Conservation (phyloP, 2,113 vertebrate genomes). For the Pionites leucogaster region DNA sequence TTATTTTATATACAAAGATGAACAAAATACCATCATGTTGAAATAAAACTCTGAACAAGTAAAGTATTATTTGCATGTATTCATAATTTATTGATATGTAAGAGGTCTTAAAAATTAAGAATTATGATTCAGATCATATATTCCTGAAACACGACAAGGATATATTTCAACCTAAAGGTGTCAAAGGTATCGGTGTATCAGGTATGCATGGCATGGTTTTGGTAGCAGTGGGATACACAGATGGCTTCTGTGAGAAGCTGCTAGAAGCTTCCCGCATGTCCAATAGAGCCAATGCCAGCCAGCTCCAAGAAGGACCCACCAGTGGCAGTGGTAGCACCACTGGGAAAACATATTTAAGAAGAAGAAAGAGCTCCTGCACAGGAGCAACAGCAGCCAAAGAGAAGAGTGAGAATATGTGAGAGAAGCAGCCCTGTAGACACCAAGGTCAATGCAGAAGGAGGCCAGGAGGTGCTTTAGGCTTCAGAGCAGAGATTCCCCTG, state of each 20-base stretch:
- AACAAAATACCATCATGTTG: neutral
- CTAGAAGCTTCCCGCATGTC: neutral
- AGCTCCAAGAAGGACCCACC: rapidly evolving
- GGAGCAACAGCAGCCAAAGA: neutral
- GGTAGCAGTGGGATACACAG: no score
- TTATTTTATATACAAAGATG: neutral
- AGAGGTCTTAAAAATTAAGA: neutral
- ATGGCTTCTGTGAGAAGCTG: neutral
- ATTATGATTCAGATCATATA: neutral
- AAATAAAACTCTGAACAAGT: neutral
- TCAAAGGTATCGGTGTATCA: neutral
- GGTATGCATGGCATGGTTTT: neutral
- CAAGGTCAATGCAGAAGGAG: neutral
- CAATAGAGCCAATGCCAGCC: neutral
- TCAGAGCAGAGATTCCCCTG: rapidly evolving
- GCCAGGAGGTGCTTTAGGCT: neutral
- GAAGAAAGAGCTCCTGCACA: neutral
- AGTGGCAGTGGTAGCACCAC: rapidly evolving
- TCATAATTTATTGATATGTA: neutral
- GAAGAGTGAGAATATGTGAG: neutral
- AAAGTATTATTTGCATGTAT: neutral
- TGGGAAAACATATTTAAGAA: neutral
- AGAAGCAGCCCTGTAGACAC: neutral
- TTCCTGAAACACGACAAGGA: neutral
- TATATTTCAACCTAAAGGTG: neutral